phyloP scores from a whole-genome alignment of 2,113 vertebrate genomes.

The Oryzias celebensis region DNA sequence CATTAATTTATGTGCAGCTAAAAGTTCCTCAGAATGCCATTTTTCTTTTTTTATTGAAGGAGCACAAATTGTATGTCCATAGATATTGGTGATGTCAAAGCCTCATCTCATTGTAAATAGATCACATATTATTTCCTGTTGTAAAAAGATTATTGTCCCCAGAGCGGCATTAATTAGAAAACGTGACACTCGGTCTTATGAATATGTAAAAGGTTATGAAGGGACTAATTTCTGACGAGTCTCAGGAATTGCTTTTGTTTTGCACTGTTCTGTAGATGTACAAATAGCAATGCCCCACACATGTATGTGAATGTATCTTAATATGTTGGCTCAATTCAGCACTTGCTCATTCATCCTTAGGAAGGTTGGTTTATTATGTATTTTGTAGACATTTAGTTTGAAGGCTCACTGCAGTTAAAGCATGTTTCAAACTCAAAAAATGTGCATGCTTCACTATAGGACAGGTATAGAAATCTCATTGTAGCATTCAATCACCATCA shows the following conservation, averaged over 20 bases:
- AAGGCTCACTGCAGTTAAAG: conserved; percentile 53
- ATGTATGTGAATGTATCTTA: conserved; percentile 78
- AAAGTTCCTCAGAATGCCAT: conserved; percentile 64
- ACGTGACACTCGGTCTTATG: conserved; percentile 46
- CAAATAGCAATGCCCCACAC: conserved; percentile 65
- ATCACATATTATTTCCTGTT: conserved; percentile 62
- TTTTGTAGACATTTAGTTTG: conserved; percentile 38
- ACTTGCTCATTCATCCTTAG: conserved; percentile 74
- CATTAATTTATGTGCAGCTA: conserved; percentile 71
- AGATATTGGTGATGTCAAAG: conserved; percentile 48
- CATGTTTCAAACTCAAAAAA: conserved; percentile 66
- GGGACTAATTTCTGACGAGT: conserved; percentile 73
- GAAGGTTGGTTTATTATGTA: conserved; percentile 54
- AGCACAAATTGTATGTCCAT: conserved; percentile 59
- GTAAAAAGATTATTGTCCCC: conserved; percentile 42
- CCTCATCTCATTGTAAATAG: conserved; percentile 53
- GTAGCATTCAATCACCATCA: conserved; percentile 39
- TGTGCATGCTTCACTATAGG: conserved; percentile 59
- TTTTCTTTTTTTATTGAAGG: conserved; percentile 65
- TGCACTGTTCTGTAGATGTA: conserved; percentile 74
- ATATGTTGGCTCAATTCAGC: conserved; percentile 60
- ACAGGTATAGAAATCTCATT: conserved; percentile 52
- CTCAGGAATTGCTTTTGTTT: conserved; percentile 77
- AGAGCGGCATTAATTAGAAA: conserved; percentile 45
- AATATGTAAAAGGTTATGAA: conserved; percentile 60